These are phyloP conservation scores for Dicyrtoma fusca DNA, from an alignment of 2,888 invertebrate genomes.

Conservation along the genomic window DNA sequence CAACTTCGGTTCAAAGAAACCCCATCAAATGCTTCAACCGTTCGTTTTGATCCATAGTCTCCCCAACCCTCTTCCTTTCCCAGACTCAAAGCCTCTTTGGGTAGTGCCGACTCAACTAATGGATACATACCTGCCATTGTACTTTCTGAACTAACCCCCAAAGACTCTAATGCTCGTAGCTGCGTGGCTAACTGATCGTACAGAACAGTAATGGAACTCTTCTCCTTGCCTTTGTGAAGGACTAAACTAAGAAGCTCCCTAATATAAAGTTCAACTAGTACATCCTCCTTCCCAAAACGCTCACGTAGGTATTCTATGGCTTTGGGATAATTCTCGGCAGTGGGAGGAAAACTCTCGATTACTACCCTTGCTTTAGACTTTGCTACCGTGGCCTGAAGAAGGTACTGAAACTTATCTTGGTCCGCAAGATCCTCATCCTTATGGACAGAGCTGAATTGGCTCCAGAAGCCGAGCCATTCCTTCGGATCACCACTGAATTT, in stretches of 20 bases:
- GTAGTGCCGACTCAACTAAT: too few species aligned
- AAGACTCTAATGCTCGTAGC: neutral
- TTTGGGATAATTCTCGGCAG: conserved; percentile 9
- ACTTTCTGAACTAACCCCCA: neutral
- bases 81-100: too few species aligned
- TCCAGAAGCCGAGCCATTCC: neutral
- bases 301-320: neutral
- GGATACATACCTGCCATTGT: neutral
- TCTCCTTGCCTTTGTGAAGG: neutral
- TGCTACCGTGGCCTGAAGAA: neutral
- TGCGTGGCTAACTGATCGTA: neutral
- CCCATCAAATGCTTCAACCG: too few species aligned
- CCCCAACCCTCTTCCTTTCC: too few species aligned
- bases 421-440: neutral
- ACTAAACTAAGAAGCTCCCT: neutral
- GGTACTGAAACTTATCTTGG: neutral
- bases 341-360: neutral
- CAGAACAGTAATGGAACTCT: neutral
- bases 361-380: neutral
- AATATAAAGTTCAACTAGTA: neutral
- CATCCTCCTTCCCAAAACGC: neutral
- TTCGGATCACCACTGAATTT: too few species aligned
- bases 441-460: neutral
- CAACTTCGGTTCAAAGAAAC: too few species aligned
- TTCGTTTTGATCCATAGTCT: too few species aligned